Conservation (phyloP, 2,113 vertebrate species). For the Rallus limicola region DNA sequence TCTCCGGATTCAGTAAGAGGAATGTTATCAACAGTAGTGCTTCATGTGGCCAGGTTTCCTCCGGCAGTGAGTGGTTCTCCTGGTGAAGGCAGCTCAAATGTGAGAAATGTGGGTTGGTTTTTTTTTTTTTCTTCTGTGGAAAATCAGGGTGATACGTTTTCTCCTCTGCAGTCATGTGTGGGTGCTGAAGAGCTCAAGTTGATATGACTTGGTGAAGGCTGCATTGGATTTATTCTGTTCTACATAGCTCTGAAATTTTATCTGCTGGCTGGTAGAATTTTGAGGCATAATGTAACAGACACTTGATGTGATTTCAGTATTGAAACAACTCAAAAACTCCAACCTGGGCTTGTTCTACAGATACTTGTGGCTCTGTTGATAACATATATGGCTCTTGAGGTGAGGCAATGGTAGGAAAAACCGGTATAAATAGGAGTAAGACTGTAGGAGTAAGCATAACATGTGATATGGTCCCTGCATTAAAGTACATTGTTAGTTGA, state of each 20-base stretch:
- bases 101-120: not conserved
- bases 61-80: not conserved
- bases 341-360: not conserved
- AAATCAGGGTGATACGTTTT: not conserved
- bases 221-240: not conserved
- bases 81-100: not conserved
- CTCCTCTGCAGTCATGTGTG: fast-evolving
- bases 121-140: not conserved
- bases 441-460: not conserved
- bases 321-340: not conserved
- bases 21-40: not conserved
- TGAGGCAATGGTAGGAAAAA: not conserved
- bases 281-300: not conserved
- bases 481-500: not conserved
- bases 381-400: not conserved
- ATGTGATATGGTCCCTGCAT: not conserved
- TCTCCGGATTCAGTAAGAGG: not conserved
- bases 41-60: not conserved
- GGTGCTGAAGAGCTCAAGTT: not conserved
- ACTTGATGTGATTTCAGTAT: not conserved
- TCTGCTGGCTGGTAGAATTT: not conserved
- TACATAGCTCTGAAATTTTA: not conserved
- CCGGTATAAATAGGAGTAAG: not conserved
- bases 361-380: not conserved
- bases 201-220: not conserved